phyloP scores from a whole-genome alignment of 1,140 invertebrate genomes.

The Lineus longissimus region DNA sequence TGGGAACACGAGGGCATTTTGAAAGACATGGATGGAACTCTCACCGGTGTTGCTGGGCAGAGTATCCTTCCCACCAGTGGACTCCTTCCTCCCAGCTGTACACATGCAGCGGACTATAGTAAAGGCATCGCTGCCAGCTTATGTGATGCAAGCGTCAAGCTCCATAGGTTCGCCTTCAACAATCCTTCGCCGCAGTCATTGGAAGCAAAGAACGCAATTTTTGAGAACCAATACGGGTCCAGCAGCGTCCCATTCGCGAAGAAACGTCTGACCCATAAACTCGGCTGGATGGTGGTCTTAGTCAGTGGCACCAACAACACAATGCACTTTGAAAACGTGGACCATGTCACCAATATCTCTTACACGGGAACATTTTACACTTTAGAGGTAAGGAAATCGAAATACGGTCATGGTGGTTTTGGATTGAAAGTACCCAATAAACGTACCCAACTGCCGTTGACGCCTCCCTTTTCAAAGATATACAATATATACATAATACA shows the following conservation, averaged over 20 bases:
- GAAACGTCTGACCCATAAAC: constrained; percentile 33
- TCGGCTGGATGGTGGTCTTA: constrained; percentile 32
- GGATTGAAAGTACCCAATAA: no score
- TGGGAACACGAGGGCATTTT: constrained; percentile 36
- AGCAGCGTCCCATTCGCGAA: constrained; percentile 17
- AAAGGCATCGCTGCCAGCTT: constrained; percentile 19
- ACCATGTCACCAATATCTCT: constrained; percentile 36
- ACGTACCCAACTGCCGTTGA: no score
- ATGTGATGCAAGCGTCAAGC: constrained; percentile 27
- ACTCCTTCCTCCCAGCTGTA: constrained; percentile 26
- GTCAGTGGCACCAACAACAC: constrained; percentile 24
- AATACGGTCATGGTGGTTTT: no score
- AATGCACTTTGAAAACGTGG: constrained; percentile 29
- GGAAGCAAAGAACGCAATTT: constrained; percentile 26
- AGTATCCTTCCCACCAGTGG: constrained; percentile 21
- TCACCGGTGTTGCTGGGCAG: constrained; percentile 20
- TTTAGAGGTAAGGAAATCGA: constrained; percentile 40
- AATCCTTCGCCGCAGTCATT: constrained; percentile 28
- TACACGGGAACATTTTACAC: constrained; percentile 30
- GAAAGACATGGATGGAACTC: constrained; percentile 31
- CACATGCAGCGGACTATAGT: background rate
- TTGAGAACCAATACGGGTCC: constrained; percentile 29
- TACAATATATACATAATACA: no score
- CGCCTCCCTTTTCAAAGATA: no score
- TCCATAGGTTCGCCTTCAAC: constrained; percentile 41